phyloP scores from a whole-genome alignment of 2,888 invertebrate species.

The Sphaeridia pumilis region DNA sequence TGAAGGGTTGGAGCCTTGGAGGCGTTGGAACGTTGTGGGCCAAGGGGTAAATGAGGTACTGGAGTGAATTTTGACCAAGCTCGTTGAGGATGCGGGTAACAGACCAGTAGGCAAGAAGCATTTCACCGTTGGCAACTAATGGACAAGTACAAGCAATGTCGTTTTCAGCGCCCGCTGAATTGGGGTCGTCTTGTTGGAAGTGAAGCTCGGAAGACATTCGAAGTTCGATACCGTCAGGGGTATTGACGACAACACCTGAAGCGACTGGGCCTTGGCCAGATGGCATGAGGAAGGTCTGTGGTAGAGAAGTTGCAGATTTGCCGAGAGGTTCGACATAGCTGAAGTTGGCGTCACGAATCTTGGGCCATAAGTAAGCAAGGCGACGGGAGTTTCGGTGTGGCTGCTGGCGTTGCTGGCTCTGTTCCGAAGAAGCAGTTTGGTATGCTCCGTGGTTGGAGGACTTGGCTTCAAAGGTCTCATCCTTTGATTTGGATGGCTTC shows the following conservation, averaged over 20 bases:
- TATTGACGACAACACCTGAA: constrained; percentile 31
- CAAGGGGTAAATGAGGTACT: constrained; percentile 30
- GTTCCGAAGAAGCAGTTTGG: not conserved
- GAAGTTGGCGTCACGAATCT: constrained; percentile 22
- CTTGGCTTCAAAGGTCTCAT: constrained; percentile 9
- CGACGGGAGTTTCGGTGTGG: not conserved
- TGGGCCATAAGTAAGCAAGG: constrained; percentile 22
- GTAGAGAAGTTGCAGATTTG: constrained; percentile 7
- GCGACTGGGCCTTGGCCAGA: constrained; percentile 25
- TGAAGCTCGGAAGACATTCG: constrained; percentile 26
- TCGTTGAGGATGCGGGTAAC: constrained; percentile 25
- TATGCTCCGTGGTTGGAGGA: constrained; percentile 5
- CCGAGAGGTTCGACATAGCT: constrained; percentile 19
- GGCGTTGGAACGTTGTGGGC: constrained; percentile 31
- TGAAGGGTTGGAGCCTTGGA: constrained; percentile 22
- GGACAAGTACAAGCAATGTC: constrained; percentile 26
- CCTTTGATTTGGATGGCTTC: not conserved
- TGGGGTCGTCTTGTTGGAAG: constrained; percentile 15
- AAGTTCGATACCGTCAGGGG: constrained; percentile 23
- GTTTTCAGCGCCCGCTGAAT: constrained; percentile 9
- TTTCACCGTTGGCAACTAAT: constrained; percentile 29
- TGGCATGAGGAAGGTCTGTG: constrained; percentile 23
- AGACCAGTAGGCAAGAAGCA: constrained; percentile 32
- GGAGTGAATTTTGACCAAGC: constrained; percentile 26
- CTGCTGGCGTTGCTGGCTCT: too few species aligned